phyloP scores from a whole-genome alignment of 2,113 vertebrate species.

The Dunckerocampus dactyliophorus region DNA sequence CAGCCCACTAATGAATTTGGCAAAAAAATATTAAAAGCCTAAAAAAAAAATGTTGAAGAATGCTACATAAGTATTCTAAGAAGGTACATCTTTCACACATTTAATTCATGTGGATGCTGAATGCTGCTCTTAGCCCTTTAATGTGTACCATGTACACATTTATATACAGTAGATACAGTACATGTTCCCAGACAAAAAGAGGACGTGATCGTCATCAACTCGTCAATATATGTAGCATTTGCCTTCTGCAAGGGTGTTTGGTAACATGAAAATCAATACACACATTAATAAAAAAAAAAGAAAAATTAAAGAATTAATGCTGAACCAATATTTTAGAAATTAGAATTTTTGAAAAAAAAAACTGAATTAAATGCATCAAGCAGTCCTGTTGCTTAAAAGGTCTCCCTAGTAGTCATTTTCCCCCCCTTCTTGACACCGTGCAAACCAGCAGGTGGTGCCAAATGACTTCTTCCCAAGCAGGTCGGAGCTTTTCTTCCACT shows the following conservation, averaged over 20 bases:
- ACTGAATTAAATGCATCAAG: too few species aligned
- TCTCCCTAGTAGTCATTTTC: too few species aligned
- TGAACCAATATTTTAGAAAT: too few species aligned
- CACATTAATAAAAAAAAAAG: slow-evolving; percentile 31
- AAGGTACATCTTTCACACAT: neutral
- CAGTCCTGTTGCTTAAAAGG: too few species aligned
- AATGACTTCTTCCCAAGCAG: too few species aligned
- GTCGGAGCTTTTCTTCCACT: too few species aligned
- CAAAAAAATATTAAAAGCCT: slow-evolving; percentile 60
- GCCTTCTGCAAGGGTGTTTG: slow-evolving; percentile 4
- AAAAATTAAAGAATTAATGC: too few species aligned
- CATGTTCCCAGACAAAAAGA: slow-evolving; percentile 12
- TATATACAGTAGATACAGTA: slow-evolving; percentile 49
- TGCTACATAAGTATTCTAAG: neutral
- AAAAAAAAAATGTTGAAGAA: slow-evolving; percentile 16
- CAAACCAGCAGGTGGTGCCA: too few species aligned
- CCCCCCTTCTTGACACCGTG: too few species aligned
- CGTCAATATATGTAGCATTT: slow-evolving; percentile 6
- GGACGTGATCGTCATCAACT: neutral
- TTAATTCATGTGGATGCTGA: slow-evolving; percentile 16
- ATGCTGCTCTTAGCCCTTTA: slow-evolving; percentile 13
- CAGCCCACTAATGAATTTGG: slow-evolving; percentile 48
- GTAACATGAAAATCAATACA: slow-evolving; percentile 21
- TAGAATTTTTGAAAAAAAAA: too few species aligned
- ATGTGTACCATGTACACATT: slow-evolving; percentile 29